A percentile compares a stretch with the other conserved stretches of the same genome.
Conservation (phyloP, 2,113 vertebrate species). For the Patagioenas fasciata region DNA sequence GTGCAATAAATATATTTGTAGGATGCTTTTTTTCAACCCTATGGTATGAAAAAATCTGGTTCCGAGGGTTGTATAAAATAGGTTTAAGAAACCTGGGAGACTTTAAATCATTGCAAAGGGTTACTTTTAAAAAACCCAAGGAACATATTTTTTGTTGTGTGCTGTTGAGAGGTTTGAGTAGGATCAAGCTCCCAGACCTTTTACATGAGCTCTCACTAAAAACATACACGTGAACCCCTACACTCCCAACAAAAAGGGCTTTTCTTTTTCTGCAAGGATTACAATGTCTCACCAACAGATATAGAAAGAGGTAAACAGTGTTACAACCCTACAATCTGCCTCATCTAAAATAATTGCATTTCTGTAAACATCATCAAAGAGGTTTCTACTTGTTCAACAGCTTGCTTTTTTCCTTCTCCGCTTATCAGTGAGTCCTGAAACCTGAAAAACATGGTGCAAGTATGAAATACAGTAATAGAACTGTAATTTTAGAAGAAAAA, state of each 20-base stretch:
- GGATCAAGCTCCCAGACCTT: background rate
- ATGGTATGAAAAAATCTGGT: background rate
- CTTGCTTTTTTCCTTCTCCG: background rate
- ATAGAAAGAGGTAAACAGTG: background rate
- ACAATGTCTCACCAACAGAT: background rate
- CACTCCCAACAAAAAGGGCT: background rate
- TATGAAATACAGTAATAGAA: background rate
- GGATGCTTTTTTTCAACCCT: background rate
- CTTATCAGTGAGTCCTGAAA: background rate
- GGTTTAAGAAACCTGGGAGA: background rate
- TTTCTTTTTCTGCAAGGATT: background rate
- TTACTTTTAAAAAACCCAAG: background rate
- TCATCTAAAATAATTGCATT: background rate
- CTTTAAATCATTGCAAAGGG: background rate
- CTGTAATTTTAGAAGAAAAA: background rate
- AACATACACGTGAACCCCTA: background rate
- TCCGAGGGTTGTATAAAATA: background rate
- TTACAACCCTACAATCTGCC: background rate
- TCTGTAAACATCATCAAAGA: slow-evolving; percentile 9
- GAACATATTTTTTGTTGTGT: background rate
- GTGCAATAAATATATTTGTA: background rate
- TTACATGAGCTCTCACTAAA: background rate
- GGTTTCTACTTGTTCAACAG: background rate
- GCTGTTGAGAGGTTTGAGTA: background rate
- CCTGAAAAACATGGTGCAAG: background rate